A percentile compares a stretch with the other conserved stretches of the same genome.
Evolutionary conservation across 2,113 vertebrate species (phyloP).

Genomic region (Pelecanoides urinatrix): DNA sequence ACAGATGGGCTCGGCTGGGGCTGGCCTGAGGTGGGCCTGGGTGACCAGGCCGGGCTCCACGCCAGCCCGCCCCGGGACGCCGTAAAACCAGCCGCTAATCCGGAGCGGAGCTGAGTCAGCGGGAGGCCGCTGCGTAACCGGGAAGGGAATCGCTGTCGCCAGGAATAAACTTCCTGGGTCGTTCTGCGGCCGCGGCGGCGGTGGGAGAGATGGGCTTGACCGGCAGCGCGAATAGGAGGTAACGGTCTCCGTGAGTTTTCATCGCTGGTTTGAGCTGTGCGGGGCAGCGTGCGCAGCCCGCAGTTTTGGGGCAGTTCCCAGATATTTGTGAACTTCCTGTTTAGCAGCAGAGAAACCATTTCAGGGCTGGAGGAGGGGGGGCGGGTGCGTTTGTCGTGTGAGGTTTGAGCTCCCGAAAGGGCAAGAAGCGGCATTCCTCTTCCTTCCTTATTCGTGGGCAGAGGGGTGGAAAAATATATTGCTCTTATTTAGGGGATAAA

Average conservation of each 20-base stretch:
- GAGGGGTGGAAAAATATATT: rapidly evolving
- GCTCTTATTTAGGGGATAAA: rapidly evolving
- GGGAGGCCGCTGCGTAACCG: neutral
- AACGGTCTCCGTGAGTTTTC: rapidly evolving
- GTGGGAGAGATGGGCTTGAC: neutral
- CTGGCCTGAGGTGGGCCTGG: rapidly evolving
- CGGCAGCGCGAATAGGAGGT: rapidly evolving
- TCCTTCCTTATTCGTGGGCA: too few relatives aligned
- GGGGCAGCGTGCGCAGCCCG: neutral
- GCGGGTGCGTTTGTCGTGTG: rapidly evolving
- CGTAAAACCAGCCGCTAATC: rapidly evolving
- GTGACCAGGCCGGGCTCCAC: rapidly evolving
- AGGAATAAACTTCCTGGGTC: neutral
- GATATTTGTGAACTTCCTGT: neutral
- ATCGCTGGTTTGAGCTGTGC: rapidly evolving
- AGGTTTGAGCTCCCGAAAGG: neutral
- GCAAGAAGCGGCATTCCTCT: rapidly evolving
- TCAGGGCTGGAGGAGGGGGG: too few relatives aligned
- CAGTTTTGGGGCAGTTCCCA: neutral
- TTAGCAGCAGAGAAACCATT: neutral
- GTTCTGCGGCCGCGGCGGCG: neutral
- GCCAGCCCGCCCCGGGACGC: rapidly evolving
- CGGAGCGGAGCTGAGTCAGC: neutral
- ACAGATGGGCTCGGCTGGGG: rapidly evolving
- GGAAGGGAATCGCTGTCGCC: neutral